Conservation (phyloP, 2,888 invertebrate genomes). For the Endotricha flammealis region DNA sequence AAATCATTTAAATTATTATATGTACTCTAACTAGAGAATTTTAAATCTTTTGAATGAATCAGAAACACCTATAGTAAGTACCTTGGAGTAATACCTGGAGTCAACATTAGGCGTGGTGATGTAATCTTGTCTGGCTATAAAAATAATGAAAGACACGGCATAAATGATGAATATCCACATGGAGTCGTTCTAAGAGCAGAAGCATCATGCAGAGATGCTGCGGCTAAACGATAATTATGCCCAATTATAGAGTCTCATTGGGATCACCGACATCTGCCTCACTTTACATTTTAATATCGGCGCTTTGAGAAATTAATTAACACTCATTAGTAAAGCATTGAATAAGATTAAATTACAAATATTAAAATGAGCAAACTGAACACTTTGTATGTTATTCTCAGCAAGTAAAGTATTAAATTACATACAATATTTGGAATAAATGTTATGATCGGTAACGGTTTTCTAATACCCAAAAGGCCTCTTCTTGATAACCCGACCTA, state of each 20-base stretch:
- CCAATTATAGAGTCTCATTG: constrained; percentile 40
- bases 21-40: too few species aligned
- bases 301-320: constrained; percentile 48
- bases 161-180: constrained; percentile 28
- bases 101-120: too few species aligned
- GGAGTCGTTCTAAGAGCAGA: constrained; percentile 24
- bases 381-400: neutral
- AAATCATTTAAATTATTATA: too few species aligned
- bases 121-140: too few species aligned
- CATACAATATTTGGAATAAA: constrained; percentile 3
- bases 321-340: constrained; percentile 43
- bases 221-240: constrained; percentile 38
- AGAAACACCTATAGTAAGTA: too few species aligned
- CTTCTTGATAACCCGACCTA: constrained; percentile 33
- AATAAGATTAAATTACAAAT: constrained; percentile 15
- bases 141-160: too few species aligned
- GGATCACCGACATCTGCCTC: constrained; percentile 29
- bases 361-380: constrained; percentile 1
- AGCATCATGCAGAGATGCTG: constrained; percentile 27
- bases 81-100: too few species aligned
- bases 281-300: constrained; percentile 37
- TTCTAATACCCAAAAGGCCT: constrained; percentile 34
- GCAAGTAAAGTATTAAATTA: constrained; percentile 10
- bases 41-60: too few species aligned
- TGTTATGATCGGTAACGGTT: constrained; percentile 26